phyloP scores from a whole-genome alignment of 2,888 invertebrate species.

The Ernsta delagoae region DNA sequence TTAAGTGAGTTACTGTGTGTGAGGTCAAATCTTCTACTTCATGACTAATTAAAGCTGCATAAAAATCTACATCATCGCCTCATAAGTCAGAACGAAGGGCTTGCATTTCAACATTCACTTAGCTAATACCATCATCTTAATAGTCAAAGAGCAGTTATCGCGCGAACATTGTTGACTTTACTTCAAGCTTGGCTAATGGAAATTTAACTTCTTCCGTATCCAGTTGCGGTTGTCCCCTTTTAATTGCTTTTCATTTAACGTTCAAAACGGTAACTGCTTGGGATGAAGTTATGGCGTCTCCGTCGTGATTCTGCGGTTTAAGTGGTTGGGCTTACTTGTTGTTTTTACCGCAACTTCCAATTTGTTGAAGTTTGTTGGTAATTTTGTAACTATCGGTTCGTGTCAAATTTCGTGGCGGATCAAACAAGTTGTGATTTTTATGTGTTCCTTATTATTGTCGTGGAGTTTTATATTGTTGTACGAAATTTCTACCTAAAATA shows the following conservation, averaged over 20 bases:
- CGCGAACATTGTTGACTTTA: background rate
- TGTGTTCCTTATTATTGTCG: background rate
- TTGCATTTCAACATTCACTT: background rate
- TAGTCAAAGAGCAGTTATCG: background rate
- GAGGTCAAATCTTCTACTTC: too few species aligned
- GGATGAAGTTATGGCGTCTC: conserved; percentile 16
- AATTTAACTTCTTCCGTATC: conserved; percentile 23
- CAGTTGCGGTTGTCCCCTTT: conserved; percentile 19
- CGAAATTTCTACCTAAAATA: background rate
- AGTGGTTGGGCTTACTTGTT: conserved; percentile 5
- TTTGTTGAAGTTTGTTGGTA: conserved; percentile 26
- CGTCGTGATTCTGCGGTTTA: conserved; percentile 20
- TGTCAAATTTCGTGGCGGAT: conserved; percentile 24
- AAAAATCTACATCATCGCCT: background rate
- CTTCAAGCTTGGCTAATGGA: conserved; percentile 17
- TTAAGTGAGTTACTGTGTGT: too few species aligned
- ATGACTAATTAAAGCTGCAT: background rate
- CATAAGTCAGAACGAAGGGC: background rate
- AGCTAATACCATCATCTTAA: background rate
- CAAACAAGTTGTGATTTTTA: conserved; percentile 24
- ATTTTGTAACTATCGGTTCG: conserved; percentile 26
- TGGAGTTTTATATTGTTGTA: background rate
- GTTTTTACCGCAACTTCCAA: conserved; percentile 27
- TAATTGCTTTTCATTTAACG: conserved; percentile 31
- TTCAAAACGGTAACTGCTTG: conserved; percentile 14